A percentile compares a stretch with the other conserved stretches of the same genome.
phyloP scores from a whole-genome alignment of 2,113 vertebrate species.

The Thunnus thynnus region DNA sequence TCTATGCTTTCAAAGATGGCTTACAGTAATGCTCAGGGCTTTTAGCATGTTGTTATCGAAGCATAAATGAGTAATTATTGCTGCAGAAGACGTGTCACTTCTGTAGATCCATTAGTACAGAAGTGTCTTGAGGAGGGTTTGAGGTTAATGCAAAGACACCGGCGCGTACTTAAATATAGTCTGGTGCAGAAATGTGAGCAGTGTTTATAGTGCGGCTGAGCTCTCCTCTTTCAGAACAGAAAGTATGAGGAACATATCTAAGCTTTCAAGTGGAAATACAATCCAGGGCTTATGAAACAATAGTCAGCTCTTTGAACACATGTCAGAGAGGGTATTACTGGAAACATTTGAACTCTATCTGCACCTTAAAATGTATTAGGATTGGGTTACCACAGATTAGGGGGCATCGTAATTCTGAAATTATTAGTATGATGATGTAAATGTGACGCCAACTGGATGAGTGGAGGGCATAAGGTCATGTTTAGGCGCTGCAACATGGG shows the following conservation, averaged over 20 bases:
- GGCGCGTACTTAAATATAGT: background rate
- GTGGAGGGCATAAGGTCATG: conserved; percentile 1
- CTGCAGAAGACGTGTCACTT: conserved; percentile 33
- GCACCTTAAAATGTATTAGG: conserved; percentile 54
- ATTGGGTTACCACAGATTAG: conserved; percentile 49
- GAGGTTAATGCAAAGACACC: conserved; percentile 26
- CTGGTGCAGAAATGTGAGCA: conserved; percentile 53
- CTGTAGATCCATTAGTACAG: conserved; percentile 57
- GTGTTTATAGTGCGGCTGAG: conserved; percentile 27
- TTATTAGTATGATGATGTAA: conserved; percentile 21
- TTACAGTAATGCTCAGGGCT: background rate
- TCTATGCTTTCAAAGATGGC: background rate
- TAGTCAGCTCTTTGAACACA: conserved; percentile 56
- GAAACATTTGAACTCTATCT: conserved; percentile 61
- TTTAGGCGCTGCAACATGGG: background rate
- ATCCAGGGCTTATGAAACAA: conserved; percentile 63
- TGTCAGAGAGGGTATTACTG: conserved; percentile 40
- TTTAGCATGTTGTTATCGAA: conserved; percentile 17
- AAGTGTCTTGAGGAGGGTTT: conserved; percentile 27
- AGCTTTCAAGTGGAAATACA: conserved; percentile 67
- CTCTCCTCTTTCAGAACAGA: conserved; percentile 20
- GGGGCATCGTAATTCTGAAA: conserved; percentile 12
- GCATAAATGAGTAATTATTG: conserved; percentile 64
- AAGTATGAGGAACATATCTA: conserved; percentile 48
- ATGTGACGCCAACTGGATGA: conserved; percentile 27